Evolutionary conservation across 2,888 invertebrate species (phyloP).

Genomic region (Drosophila robusta): DNA sequence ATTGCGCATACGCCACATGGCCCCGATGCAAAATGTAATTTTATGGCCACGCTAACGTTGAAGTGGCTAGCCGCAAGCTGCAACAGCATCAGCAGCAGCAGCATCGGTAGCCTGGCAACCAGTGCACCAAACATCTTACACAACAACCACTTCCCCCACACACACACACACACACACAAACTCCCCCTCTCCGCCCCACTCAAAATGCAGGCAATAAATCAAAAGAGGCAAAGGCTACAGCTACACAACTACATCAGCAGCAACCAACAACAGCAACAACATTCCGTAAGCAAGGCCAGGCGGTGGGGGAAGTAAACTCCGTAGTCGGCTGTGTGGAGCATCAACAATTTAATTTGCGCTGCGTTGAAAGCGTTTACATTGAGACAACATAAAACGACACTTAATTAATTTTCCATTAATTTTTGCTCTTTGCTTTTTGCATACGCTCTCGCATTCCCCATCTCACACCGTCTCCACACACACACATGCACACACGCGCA

Average conservation of each 20-base stretch:
- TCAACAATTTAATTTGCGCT: slow-evolving; percentile 73
- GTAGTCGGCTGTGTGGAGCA: slow-evolving; percentile 22
- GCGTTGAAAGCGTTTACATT: slow-evolving; percentile 78
- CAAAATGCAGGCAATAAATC: slow-evolving; percentile 70
- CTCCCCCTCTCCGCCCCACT: slow-evolving; percentile 13
- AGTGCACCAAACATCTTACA: slow-evolving; percentile 10
- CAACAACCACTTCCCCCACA: background rate
- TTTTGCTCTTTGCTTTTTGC: slow-evolving; percentile 54
- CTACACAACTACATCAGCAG: background rate
- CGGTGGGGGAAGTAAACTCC: background rate
- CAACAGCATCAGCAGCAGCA: slow-evolving; percentile 14
- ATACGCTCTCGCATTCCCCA: background rate
- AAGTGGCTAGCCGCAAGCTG: slow-evolving; percentile 48
- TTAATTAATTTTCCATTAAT: slow-evolving; percentile 79
- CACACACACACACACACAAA: too few relatives aligned
- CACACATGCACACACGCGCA: background rate
- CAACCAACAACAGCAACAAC: slow-evolving; percentile 28
- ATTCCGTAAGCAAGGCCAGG: background rate
- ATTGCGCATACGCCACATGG: slow-evolving; percentile 60
- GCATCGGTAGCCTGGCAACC: slow-evolving; percentile 15
- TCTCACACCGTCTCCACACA: background rate
- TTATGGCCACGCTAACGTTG: slow-evolving; percentile 59
- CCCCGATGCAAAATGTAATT: slow-evolving; percentile 57
- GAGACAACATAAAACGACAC: slow-evolving; percentile 77
- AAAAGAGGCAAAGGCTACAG: slow-evolving; percentile 46